Evolutionary conservation across 2,113 vertebrate genomes (phyloP).

Genomic region (Cheilinus undulatus): DNA sequence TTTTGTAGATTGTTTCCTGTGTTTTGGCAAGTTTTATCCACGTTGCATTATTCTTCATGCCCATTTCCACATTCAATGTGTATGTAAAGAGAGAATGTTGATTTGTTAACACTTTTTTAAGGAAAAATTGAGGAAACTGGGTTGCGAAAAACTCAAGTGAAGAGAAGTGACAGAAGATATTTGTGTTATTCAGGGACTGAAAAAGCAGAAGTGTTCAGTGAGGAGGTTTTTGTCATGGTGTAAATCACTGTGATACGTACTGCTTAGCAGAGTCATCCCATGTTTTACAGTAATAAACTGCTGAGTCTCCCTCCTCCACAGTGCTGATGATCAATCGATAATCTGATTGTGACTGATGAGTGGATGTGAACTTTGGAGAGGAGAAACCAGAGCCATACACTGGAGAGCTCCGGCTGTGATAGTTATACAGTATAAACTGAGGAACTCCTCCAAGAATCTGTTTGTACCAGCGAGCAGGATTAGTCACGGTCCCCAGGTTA

Average conservation of each 20-base stretch:
- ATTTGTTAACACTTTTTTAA: too few species aligned
- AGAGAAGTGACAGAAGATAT: too few species aligned
- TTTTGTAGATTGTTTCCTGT: too few species aligned
- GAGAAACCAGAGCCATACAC: neutral
- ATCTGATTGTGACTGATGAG: constrained; percentile 29
- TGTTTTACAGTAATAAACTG: constrained; percentile 34
- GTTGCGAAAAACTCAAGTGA: too few species aligned
- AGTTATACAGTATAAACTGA: neutral
- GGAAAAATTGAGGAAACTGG: too few species aligned
- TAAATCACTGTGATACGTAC: constrained; percentile 51
- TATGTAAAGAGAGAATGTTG: too few species aligned
- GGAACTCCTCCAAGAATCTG: constrained; percentile 53
- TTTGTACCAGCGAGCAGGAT: constrained; percentile 35
- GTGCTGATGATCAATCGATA: constrained; percentile 63
- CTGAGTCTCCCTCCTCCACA: constrained; percentile 31
- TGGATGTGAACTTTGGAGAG: constrained; percentile 54
- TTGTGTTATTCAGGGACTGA: too few species aligned
- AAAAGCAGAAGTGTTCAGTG: neutral
- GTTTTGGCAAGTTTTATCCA: too few species aligned
- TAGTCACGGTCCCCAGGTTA: constrained; percentile 28
- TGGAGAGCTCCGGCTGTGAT: neutral
- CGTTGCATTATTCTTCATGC: too few species aligned
- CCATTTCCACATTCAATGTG: too few species aligned
- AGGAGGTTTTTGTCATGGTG: constrained; percentile 56
- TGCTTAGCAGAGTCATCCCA: neutral